Evolutionary conservation across 64 coral and sea anemone species (phyloP).

Genomic region (Cladopsammia gracilis): DNA sequence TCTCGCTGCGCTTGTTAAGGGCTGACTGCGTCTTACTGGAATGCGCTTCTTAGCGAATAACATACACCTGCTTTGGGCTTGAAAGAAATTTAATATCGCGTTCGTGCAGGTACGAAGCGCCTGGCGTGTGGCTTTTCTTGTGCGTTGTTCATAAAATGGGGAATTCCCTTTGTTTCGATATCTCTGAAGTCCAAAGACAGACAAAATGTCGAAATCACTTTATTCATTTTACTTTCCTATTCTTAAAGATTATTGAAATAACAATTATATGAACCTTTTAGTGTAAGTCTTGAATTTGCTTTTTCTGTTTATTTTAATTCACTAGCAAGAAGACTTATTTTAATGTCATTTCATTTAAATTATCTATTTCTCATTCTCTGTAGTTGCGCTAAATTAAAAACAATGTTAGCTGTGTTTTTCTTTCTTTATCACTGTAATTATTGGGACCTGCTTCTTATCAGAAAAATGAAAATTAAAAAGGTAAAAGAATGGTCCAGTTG

Average conservation of each 20-base stretch:
- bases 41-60: conserved; percentile 10
- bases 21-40: conserved; percentile 26
- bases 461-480: conserved; percentile 11
- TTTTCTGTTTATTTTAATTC: conserved; percentile 7
- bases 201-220: not conserved
- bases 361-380: not conserved
- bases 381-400: not conserved
- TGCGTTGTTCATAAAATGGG: not conserved
- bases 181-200: not conserved
- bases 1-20: conserved; percentile 28
- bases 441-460: not conserved
- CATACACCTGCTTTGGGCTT: not conserved
- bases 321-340: not conserved
- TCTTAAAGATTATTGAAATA: not conserved
- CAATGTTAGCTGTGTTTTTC: conserved; percentile 1
- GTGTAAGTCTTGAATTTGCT: not conserved
- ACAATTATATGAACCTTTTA: not conserved
- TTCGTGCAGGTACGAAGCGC: not conserved
- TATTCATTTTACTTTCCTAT: not conserved
- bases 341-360: not conserved
- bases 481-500: conserved; percentile 3
- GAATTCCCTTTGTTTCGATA: not conserved
- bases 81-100: conserved; percentile 35
- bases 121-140: not conserved
- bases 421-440: not conserved